These are phyloP conservation scores for Falco novaeseelandiae DNA, from an alignment of 2,797 vertebrate species.

Conservation along the genomic window DNA sequence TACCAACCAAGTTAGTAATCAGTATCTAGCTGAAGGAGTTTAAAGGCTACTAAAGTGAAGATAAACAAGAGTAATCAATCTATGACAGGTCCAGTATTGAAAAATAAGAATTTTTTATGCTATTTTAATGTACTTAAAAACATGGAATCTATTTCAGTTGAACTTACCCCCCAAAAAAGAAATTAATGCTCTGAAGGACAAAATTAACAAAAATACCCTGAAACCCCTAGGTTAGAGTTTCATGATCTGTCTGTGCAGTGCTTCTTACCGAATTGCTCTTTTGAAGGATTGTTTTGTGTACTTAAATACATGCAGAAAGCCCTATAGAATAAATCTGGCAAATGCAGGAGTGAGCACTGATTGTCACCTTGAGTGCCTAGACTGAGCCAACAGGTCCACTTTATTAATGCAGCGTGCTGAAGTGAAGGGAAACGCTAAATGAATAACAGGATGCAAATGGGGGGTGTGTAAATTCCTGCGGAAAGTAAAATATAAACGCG, in stretches of 20 bases:
- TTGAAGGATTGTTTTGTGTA: background rate
- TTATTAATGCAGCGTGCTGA: conserved; percentile 56
- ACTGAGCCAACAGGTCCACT: background rate
- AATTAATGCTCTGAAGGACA: background rate
- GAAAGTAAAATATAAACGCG: conserved; percentile 85
- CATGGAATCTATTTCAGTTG: background rate
- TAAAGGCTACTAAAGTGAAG: background rate
- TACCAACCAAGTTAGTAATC: background rate
- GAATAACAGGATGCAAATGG: conserved; percentile 88
- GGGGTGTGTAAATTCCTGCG: conserved; percentile 85
- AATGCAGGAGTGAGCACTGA: background rate
- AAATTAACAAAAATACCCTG: background rate
- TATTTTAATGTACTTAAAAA: background rate
- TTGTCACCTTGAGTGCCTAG: conserved; percentile 4
- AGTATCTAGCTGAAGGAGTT: background rate
- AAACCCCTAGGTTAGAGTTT: background rate
- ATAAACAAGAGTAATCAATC: background rate
- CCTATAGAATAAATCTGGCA: background rate
- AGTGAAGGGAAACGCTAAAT: conserved; percentile 73
- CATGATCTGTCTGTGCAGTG: rapidly evolving
- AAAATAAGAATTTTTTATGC: background rate
- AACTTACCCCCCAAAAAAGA: background rate
- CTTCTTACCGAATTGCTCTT: background rate
- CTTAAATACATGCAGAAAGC: background rate
- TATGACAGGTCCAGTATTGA: background rate